Evolutionary conservation across 1,140 invertebrate genomes (phyloP).

Genomic region (Parasteatoda tepidariorum): DNA sequence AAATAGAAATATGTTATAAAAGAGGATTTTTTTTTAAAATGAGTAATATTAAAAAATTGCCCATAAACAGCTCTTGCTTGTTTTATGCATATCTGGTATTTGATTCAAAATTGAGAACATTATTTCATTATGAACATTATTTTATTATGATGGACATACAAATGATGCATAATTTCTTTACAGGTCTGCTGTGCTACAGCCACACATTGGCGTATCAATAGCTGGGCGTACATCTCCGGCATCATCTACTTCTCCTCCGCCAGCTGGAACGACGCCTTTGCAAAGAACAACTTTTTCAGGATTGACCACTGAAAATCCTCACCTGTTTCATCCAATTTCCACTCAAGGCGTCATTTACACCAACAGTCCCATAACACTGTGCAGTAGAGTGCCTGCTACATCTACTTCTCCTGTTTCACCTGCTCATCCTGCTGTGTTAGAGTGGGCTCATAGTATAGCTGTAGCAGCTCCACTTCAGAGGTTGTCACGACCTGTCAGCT

Average conservation of each 20-base stretch:
- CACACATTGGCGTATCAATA: conserved; percentile 43
- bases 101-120: too few relatives aligned
- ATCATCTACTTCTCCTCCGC: conserved; percentile 34
- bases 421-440: conserved; percentile 46
- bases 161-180: background rate
- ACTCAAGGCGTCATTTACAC: conserved; percentile 48
- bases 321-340: conserved; percentile 47
- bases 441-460: conserved; percentile 56
- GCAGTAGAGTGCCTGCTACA: conserved; percentile 38
- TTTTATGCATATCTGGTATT: too few relatives aligned
- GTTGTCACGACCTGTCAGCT: conserved; percentile 29
- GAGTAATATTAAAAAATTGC: too few relatives aligned
- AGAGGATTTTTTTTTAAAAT: too few relatives aligned
- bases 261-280: background rate
- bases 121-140: too few relatives aligned
- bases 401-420: conserved; percentile 51
- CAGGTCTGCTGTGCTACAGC: conserved; percentile 50
- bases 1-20: too few relatives aligned
- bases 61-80: too few relatives aligned
- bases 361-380: conserved; percentile 47
- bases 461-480: conserved; percentile 41
- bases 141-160: background rate
- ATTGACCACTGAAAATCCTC: conserved; percentile 36
- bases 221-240: conserved; percentile 37
- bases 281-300: conserved; percentile 37